Base-by-base conservation (phyloP, 2,113 vertebrate species). In the Lagopus muta region DNA sequence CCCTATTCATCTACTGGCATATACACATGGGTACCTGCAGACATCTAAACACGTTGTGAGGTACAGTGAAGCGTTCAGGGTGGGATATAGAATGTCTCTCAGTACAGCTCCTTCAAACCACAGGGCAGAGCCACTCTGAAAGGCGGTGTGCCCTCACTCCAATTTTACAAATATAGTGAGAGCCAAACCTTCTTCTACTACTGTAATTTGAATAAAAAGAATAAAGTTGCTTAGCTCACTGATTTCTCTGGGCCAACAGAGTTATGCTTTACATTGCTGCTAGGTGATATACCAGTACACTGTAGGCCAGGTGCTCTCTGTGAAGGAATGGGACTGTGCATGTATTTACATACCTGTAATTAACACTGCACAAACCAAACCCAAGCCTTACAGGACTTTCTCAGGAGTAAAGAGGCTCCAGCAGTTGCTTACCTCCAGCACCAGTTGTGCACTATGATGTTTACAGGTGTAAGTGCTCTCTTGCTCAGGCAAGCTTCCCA, bases 401-500 rank as follows among this genome's bases (percentile, higher is more conserved):
- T 61, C 76, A 93, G 87, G 90, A 54, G 19, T 36, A 67, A 90
- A 50, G 38, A 94, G 60, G n/a, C 80, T 94, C 19, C 55, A 86
- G 52, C 25, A 27, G 72, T 66, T 95, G 60, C 89, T 85, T 28
- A 86, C 40, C 40, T 74, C 75, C 72, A 78, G 65, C 1, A 5
- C 22, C 90, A n/a, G 72, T 30, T 74, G 78, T 75, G 50, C 34
- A 82, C 72, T 72, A 11, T 22, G 66, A 60, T 57, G 16, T 62
- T 54, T 75, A 79, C 6, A 81, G 87, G 45, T 71, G 60, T 78
- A 66, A 70, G 88, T 7, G 15, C 3, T 2, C 40, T 79, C 45
- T 38, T 60, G 52, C 71, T 93, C 71, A 86, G 71, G n/a, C 50
- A 87, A 88, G 65, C 78, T 50, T 90, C 80, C 17, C 91, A 34